A percentile compares a stretch with the other conserved stretches of the same genome.
Evolutionary conservation across 2,888 invertebrate species (phyloP).

Genomic region (Steinernema carpocapsae): DNA sequence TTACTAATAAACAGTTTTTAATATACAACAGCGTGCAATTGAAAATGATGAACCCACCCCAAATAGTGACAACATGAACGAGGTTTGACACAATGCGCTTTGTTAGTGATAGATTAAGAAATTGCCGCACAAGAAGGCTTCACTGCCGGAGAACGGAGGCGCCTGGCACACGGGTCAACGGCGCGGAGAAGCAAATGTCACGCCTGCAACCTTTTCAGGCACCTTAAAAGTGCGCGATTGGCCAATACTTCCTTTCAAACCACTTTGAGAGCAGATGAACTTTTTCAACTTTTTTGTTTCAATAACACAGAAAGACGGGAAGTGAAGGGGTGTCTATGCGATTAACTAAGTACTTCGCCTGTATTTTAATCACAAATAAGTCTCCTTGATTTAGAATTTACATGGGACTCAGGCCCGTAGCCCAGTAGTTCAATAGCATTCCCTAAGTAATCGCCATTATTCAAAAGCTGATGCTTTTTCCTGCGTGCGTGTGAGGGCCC

Average conservation of each 20-base stretch:
- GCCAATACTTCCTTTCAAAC: too few relatives aligned
- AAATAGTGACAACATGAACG: too few relatives aligned
- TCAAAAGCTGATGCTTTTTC: too few relatives aligned
- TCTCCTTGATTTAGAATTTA: too few relatives aligned
- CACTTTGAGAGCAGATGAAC: neutral
- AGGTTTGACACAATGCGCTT: neutral
- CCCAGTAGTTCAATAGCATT: too few relatives aligned
- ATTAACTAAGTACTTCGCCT: neutral
- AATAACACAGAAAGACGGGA: neutral
- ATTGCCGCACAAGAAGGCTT: neutral
- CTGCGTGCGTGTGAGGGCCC: too few relatives aligned
- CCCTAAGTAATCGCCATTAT: too few relatives aligned
- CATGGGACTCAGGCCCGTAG: too few relatives aligned
- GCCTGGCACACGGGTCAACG: neutral
- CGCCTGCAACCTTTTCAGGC: too few relatives aligned
- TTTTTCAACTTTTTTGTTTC: conserved; percentile 1
- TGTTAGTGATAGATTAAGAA: neutral
- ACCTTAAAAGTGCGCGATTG: too few relatives aligned
- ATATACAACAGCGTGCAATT: neutral
- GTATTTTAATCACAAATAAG: too few relatives aligned
- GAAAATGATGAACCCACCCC: neutral
- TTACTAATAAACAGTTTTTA: conserved; percentile 12
- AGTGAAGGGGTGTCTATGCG: neutral
- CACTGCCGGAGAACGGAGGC: neutral
- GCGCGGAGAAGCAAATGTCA: neutral